These are phyloP conservation scores for Drosophila gunungcola DNA, from an alignment of 1,140 invertebrate species.

Conservation along the genomic window DNA sequence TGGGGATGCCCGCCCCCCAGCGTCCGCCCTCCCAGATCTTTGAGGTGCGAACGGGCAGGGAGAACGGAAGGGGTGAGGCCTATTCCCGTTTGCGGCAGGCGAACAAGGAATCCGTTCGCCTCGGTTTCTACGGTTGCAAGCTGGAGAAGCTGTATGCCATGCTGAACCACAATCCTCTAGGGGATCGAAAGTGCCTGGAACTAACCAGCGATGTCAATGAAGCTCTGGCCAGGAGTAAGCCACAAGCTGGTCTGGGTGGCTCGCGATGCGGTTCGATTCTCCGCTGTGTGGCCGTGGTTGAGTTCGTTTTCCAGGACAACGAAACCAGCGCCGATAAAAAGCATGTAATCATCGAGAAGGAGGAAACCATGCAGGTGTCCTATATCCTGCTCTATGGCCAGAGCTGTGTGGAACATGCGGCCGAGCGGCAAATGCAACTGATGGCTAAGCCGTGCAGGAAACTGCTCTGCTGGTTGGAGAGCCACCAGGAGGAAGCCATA, in stretches of 20 bases:
- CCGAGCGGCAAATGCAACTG: conserved; percentile 2
- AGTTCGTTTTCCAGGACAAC: conserved; percentile 87
- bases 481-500: conserved; percentile 9
- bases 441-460: not conserved
- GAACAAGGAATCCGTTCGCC: conserved; percentile 22
- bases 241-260: conserved; percentile 89
- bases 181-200: conserved; percentile 69
- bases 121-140: conserved; percentile 57
- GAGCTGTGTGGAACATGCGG: conserved; percentile 19
- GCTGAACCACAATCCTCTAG: conserved; percentile 25
- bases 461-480: conserved; percentile 15
- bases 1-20: conserved; percentile 26
- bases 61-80: conserved; percentile 22
- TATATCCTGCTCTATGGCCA: conserved; percentile 91
- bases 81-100: conserved; percentile 22
- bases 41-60: conserved; percentile 31
- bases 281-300: conserved; percentile 92
- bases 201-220: conserved; percentile 89
- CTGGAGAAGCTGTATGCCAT: conserved; percentile 56
- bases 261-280: conserved; percentile 90
- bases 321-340: conserved; percentile 30
- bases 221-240: conserved; percentile 88
- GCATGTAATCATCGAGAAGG: conserved; percentile 33
- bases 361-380: conserved; percentile 87
- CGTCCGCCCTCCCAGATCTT: conserved; percentile 48